Base-by-base conservation (phyloP, 2,113 vertebrate genomes). In the Tinamus guttatus region DNA sequence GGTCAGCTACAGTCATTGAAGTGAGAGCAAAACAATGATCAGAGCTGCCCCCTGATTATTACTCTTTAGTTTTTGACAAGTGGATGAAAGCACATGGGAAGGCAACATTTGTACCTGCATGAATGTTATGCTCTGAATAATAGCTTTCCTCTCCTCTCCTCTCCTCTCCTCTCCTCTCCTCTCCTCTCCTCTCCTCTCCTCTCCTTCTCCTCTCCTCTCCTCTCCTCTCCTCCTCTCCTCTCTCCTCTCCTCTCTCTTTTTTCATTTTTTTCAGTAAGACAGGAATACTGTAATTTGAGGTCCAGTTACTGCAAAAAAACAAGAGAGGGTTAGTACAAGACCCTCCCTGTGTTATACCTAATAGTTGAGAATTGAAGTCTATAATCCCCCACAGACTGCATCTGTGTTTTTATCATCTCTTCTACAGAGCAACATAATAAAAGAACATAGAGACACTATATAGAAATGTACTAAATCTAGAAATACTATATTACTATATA, bases 371-470 rank as follows among this genome's bases (percentile, higher is more conserved):
- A 64, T n/a, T 13, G 0, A 28, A 22, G 16, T 60, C 19, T 68
- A 40, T 84, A 71, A 71, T 0, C 0, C 25, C 28, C 52, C 68
- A 32, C 10, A 64, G 6, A 30, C 12, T 21, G 2, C 4, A 2
- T 17, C 54, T 70, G 3, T 52, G 56, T 20, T 81, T 81, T 78
- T 87, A n/a, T 87, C 40, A 56, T 60, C n/a, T 34, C 30, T 60
- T 12, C 45, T 14, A 59, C 11, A 81, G 32, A 81, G 20, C 7
- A 47, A 94, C 27, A 87, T 1, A 52, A 52, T 21, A 56, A 63
- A 68, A 64, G 0, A 28, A 59, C 28, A 32, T 43, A n/a, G 32
- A 67, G 28, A 67, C 15, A 32, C 12, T 30, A 32, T 67, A 32
- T 20, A n/a, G 32, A 67, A 45, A 67, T 30, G 32, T 67, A 32